Evolutionary conservation across 2,113 vertebrate genomes (phyloP).

Genomic region (Cathartes aura): DNA sequence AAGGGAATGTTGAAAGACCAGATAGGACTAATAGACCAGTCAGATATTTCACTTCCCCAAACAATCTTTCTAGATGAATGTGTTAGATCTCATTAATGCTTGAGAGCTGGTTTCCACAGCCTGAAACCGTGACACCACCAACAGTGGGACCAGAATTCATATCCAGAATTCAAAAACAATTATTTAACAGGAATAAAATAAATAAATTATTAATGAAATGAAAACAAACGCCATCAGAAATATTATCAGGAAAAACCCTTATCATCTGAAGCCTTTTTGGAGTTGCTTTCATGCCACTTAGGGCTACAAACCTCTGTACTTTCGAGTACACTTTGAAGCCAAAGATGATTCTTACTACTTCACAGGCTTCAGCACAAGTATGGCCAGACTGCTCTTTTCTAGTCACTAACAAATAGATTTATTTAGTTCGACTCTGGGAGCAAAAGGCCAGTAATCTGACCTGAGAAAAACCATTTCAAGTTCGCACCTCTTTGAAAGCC

Average conservation of each 20-base stretch:
- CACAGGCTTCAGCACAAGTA: not conserved
- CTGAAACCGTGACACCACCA: not conserved
- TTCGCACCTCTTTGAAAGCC: slow-evolving; percentile 93
- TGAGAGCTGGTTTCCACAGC: not conserved
- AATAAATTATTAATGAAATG: not conserved
- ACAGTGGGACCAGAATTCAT: not conserved
- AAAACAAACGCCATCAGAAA: not conserved
- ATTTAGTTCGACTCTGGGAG: not conserved
- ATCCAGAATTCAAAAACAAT: not conserved
- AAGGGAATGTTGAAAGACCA: not conserved
- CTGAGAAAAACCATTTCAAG: not conserved
- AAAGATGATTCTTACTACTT: not conserved
- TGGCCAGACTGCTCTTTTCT: not conserved
- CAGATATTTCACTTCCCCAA: not conserved
- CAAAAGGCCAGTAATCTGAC: not conserved
- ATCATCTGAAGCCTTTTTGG: not conserved
- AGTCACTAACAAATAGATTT: not conserved
- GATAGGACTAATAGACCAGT: not conserved
- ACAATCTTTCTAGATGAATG: not conserved
- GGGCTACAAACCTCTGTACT: not conserved
- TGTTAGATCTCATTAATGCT: not conserved
- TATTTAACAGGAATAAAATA: not conserved
- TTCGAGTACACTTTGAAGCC: not conserved
- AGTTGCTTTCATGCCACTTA: not conserved
- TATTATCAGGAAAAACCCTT: not conserved